A percentile compares a stretch with the other conserved stretches of the same genome.
phyloP scores from a whole-genome alignment of 2,797 vertebrate species.

The Sebastes melanostomus region DNA sequence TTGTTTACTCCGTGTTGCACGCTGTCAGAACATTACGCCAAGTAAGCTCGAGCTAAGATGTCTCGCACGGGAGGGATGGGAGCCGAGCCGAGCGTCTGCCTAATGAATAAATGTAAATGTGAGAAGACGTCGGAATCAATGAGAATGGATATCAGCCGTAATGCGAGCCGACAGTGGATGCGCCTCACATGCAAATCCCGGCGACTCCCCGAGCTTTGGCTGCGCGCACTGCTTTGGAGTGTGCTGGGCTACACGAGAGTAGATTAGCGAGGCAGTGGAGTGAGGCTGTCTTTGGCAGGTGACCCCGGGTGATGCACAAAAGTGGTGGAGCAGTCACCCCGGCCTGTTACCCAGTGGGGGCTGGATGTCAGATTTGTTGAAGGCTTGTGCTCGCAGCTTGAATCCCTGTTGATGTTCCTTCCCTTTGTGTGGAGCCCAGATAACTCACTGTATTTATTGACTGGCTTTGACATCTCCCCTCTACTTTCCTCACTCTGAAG shows the following conservation, averaged over 20 bases:
- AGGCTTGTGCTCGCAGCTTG: constrained; percentile 56
- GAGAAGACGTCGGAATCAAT: constrained; percentile 61
- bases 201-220: constrained; percentile 24
- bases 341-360: constrained; percentile 50
- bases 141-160: constrained; percentile 64
- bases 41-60: constrained; percentile 46
- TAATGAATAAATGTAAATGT: constrained; percentile 77
- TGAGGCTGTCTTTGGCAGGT: constrained; percentile 54
- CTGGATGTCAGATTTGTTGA: constrained; percentile 60
- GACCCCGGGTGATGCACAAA: constrained; percentile 56
- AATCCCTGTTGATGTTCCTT: constrained; percentile 40
- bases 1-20: constrained; percentile 57
- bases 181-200: constrained; percentile 64
- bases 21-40: constrained; percentile 51
- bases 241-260: constrained; percentile 32
- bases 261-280: constrained; percentile 47
- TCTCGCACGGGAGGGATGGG: constrained; percentile 4
- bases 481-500: neutral
- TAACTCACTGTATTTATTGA: constrained; percentile 31
- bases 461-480: constrained; percentile 24
- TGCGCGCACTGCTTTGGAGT: constrained; percentile 16
- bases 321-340: constrained; percentile 52
- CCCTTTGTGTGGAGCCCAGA: constrained; percentile 42
- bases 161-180: constrained; percentile 60
- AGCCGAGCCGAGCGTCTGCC: constrained; percentile 30